These are phyloP conservation scores for Virgularia gustaviana DNA, from an alignment of 92 coral and sea anemone genomes.

Conservation along the genomic window DNA sequence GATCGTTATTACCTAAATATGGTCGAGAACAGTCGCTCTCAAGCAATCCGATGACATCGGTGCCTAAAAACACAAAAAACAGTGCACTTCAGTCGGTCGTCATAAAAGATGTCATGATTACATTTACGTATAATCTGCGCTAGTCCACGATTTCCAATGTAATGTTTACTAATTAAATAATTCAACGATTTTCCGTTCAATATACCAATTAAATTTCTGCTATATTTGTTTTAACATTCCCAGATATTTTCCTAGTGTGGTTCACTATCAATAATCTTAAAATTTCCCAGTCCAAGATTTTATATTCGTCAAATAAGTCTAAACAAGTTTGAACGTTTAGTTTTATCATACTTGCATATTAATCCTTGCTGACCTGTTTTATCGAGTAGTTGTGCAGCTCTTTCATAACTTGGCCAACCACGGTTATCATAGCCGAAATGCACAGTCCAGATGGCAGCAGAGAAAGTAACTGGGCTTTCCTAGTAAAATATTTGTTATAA, in stretches of 20 bases:
- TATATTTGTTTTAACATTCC: too few relatives aligned
- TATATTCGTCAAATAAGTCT: too few relatives aligned
- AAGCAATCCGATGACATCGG: slow-evolving; percentile 91
- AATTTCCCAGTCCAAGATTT: too few relatives aligned
- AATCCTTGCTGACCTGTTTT: slow-evolving; percentile 89
- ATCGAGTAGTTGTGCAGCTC: slow-evolving; percentile 80
- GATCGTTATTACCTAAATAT: slow-evolving; percentile 88
- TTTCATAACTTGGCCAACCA: slow-evolving; percentile 98
- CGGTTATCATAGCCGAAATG: slow-evolving; percentile 94
- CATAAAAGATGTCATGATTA: not conserved
- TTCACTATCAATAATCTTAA: too few relatives aligned
- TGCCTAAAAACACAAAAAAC: too few relatives aligned
- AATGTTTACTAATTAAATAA: not conserved
- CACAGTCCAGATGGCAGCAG: slow-evolving; percentile 97
- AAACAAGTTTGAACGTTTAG: too few relatives aligned
- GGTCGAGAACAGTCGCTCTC: slow-evolving; percentile 94
- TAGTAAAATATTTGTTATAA: not conserved
- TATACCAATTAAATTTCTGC: too few relatives aligned
- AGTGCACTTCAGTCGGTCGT: not conserved
- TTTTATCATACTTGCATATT: too few relatives aligned
- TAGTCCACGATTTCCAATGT: not conserved
- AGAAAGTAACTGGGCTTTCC: slow-evolving; percentile 73
- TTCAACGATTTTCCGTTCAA: not conserved
- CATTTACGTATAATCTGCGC: not conserved
- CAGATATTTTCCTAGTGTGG: too few relatives aligned